A percentile compares a stretch with the other conserved stretches of the same genome.
Evolutionary conservation across 2,113 vertebrate species (phyloP).

Genomic region (Oceanites oceanicus): DNA sequence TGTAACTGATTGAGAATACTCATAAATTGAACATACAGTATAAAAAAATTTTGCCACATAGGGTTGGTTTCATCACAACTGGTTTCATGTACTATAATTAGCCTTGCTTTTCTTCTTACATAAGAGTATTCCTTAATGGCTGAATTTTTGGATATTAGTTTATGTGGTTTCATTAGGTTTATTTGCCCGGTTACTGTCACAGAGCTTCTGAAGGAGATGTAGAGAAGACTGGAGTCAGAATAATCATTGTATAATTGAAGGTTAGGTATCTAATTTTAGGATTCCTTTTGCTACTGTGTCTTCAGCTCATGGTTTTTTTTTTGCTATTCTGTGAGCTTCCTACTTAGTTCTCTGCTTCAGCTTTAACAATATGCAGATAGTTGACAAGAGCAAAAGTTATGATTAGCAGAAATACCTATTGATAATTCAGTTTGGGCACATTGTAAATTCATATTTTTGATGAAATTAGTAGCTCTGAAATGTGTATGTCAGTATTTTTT

Average conservation of each 20-base stretch:
- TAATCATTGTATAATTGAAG: not conserved
- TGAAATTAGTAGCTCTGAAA: not conserved
- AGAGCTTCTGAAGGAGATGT: not conserved
- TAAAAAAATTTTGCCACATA: not conserved
- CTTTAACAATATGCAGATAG: not conserved
- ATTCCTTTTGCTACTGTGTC: not conserved
- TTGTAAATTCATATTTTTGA: not conserved
- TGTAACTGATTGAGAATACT: not conserved
- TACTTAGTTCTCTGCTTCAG: not conserved
- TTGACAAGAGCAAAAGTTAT: not conserved
- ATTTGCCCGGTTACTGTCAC: not conserved
- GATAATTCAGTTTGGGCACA: not conserved
- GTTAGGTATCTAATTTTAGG: not conserved
- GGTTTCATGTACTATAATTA: not conserved
- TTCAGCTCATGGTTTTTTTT: not conserved
- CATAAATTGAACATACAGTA: not conserved
- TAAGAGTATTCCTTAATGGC: not conserved
- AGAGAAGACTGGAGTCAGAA: not conserved
- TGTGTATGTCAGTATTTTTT: not conserved
- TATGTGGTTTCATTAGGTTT: not conserved
- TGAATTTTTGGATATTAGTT: not conserved
- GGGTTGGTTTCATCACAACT: not conserved
- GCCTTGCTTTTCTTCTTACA: not conserved
- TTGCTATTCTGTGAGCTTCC: not conserved
- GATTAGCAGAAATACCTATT: not conserved